Evolutionary conservation across 2,888 invertebrate species (phyloP).

Genomic region (Tenthredo mesomela): DNA sequence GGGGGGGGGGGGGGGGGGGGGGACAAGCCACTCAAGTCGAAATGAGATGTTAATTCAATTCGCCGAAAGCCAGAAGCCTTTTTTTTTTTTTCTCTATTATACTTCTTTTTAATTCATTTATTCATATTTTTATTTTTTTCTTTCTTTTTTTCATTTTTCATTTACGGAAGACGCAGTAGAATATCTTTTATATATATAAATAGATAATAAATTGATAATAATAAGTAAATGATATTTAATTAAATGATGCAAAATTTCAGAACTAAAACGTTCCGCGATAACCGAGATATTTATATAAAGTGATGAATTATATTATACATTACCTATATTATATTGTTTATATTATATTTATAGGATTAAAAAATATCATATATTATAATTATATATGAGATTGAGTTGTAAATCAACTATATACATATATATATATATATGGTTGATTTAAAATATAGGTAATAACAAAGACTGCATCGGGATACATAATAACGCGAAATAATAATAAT

Average conservation of each 20-base stretch:
- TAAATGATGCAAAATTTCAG: not conserved
- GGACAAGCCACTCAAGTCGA: not conserved
- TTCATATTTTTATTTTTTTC: not conserved
- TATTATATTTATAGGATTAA: not conserved
- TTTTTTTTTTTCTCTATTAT: not conserved
- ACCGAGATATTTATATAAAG: not conserved
- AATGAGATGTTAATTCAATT: not conserved
- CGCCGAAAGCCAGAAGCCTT: not conserved
- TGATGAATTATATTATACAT: not conserved
- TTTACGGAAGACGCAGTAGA: constrained; percentile 10
- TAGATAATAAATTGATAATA: not conserved
- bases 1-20: no score
- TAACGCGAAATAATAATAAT: not conserved
- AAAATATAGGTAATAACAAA: not conserved
- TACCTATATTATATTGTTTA: not conserved
- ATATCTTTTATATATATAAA: not conserved
- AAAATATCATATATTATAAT: not conserved
- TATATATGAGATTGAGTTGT: not conserved
- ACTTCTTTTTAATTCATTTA: not conserved
- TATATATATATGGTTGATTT: not conserved
- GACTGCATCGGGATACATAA: not conserved
- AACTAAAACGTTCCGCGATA: constrained; percentile 10
- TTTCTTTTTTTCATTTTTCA: not conserved
- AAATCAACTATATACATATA: not conserved
- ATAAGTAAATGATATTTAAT: no score